Conservation (phyloP, 64 coral and sea anemone species). For the Montipora sp. region DNA sequence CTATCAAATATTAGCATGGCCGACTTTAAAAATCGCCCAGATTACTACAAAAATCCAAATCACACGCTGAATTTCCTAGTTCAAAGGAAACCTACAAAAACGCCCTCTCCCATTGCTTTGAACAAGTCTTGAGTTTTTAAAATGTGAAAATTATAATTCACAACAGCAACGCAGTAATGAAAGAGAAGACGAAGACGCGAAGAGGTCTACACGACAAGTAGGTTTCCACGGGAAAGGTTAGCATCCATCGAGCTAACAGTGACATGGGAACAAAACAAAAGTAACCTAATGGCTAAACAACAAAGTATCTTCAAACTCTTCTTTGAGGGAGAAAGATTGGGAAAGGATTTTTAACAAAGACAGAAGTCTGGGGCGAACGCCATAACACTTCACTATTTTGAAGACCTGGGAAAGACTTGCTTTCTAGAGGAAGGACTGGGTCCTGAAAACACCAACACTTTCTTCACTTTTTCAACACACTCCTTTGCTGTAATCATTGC, state of each 20-base stretch:
- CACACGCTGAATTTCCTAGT: no score
- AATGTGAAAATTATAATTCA: neutral
- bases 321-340: conserved; percentile 8
- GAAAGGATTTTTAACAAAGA: conserved; percentile 55
- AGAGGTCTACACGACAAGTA: neutral
- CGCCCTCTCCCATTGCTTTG: no score
- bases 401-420: conserved; percentile 95
- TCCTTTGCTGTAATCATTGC: neutral
- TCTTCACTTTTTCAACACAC: conserved; percentile 21
- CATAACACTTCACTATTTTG: conserved; percentile 62
- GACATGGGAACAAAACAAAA: neutral
- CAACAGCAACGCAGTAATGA: neutral
- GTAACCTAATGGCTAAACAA: neutral
- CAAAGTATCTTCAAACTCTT: neutral
- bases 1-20: no score
- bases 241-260: neutral
- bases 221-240: neutral
- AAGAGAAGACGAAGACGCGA: neutral
- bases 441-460: conserved; percentile 84
- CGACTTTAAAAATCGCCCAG: no score
- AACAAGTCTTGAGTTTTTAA: no score
- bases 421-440: conserved; percentile 90
- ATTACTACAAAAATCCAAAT: no score
- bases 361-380: conserved; percentile 96
- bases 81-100: no score